Conservation (phyloP, 2,888 invertebrate species). For the Diplazon laetatorius region DNA sequence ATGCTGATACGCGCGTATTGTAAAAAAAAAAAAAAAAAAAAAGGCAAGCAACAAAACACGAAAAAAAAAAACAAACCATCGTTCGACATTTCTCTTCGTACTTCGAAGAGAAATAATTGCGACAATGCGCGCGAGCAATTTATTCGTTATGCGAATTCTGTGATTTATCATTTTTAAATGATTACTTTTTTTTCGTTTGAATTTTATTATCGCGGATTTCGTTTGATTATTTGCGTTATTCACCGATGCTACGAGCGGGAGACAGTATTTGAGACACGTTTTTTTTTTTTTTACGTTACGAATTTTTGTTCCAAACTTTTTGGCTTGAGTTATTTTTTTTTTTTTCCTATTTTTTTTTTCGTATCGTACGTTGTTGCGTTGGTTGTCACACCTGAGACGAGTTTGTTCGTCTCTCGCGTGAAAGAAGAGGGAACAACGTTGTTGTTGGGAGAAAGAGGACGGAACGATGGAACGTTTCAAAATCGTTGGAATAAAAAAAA, state of each 20-base stretch:
- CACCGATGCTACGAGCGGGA: slow-evolving; percentile 18
- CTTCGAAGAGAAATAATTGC: neutral
- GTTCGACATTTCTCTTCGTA: neutral
- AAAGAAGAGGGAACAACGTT: slow-evolving; percentile 13
- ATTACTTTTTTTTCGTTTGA: slow-evolving; percentile 30
- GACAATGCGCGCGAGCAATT: slow-evolving; percentile 9
- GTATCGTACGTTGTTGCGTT: too few relatives aligned
- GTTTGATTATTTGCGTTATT: slow-evolving; percentile 8
- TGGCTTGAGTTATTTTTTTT: slow-evolving; percentile 19
- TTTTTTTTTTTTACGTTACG: slow-evolving; percentile 30
- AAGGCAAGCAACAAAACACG: neutral
- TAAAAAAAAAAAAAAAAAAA: neutral
- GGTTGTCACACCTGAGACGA: neutral
- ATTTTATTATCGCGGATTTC: slow-evolving; percentile 32
- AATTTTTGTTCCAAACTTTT: too few relatives aligned
- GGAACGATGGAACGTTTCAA: slow-evolving; percentile 5
- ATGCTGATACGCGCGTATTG: slow-evolving; percentile 1
- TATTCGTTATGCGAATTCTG: slow-evolving; percentile 26
- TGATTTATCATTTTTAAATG: slow-evolving; percentile 42
- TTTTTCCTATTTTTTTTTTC: neutral
- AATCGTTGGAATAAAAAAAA: slow-evolving; percentile 2
- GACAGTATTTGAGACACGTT: slow-evolving; percentile 24
- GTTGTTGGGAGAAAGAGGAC: neutral
- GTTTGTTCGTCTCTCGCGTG: neutral
- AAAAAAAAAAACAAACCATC: too few relatives aligned